A percentile compares a stretch with the other conserved stretches of the same genome.
phyloP scores from a whole-genome alignment of 2,797 vertebrate genomes.

The Naso thynnoides region DNA sequence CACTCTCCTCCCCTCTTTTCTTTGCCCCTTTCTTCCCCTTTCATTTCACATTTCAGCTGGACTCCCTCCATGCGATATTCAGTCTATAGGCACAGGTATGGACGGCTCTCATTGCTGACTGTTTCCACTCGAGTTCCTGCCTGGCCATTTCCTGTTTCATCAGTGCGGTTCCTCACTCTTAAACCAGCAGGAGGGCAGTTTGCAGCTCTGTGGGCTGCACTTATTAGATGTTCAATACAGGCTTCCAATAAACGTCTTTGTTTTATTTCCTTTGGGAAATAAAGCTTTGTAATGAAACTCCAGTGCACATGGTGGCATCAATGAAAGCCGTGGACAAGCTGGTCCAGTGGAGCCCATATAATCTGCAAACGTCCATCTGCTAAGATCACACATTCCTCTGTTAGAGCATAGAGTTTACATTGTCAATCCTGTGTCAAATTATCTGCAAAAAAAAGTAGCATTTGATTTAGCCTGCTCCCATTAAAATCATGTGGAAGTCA shows the following conservation, averaged over 20 bases:
- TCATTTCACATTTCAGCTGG: constrained; percentile 86
- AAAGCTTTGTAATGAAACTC: constrained; percentile 54
- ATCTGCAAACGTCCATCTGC: constrained; percentile 52
- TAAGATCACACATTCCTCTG: constrained; percentile 26
- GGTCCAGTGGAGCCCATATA: constrained; percentile 53
- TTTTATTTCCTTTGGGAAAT: constrained; percentile 75
- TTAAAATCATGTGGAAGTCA: too few relatives aligned
- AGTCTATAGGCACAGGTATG: constrained; percentile 97
- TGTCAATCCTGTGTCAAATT: constrained; percentile 34
- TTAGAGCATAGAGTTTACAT: constrained; percentile 17
- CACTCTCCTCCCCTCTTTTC: constrained; percentile 36
- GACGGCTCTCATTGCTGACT: constrained; percentile 64
- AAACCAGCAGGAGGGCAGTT: constrained; percentile 59
- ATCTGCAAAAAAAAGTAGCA: constrained; percentile 34
- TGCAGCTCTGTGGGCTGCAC: constrained; percentile 70
- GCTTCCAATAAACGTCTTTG: constrained; percentile 47
- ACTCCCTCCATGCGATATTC: constrained; percentile 94
- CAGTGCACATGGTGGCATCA: constrained; percentile 12
- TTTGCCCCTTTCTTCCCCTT: constrained; percentile 60
- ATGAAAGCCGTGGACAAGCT: constrained; percentile 6
- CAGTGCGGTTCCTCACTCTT: constrained; percentile 54
- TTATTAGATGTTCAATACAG: constrained; percentile 45
- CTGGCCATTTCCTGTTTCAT: constrained; percentile 52
- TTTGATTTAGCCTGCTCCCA: constrained; percentile 27
- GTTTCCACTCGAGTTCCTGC: constrained; percentile 41